phyloP scores from a whole-genome alignment of 2,797 vertebrate species.

The Rhyacichthys aspro region DNA sequence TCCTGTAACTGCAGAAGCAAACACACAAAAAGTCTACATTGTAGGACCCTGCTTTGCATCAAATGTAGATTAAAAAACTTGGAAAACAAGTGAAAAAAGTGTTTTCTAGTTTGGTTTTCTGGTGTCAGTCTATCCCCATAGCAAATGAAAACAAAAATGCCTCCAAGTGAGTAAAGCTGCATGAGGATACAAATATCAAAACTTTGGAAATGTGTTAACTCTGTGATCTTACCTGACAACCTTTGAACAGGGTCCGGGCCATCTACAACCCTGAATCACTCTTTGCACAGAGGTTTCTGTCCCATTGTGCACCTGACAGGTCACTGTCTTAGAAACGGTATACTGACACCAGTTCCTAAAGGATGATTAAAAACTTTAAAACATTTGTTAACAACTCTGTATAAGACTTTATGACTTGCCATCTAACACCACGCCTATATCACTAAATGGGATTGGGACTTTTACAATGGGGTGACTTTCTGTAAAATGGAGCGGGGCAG shows the following conservation, averaged over 20 bases:
- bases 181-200: neutral
- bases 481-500: neutral
- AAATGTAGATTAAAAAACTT: too few relatives aligned
- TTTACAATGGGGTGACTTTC: neutral
- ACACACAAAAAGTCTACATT: neutral
- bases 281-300: conserved; percentile 91
- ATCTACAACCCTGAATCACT: conserved; percentile 93
- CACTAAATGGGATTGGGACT: neutral
- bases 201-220: neutral
- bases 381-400: too few relatives aligned
- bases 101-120: too few relatives aligned
- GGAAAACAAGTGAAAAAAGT: too few relatives aligned
- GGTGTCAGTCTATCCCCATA: too few relatives aligned
- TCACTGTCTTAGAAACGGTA: conserved; percentile 88
- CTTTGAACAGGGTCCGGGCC: conserved; percentile 94
- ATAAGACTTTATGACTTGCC: too few relatives aligned
- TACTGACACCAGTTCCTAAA: conserved; percentile 96
- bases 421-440: neutral
- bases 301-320: conserved; percentile 95
- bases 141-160: neutral
- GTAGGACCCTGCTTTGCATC: too few relatives aligned
- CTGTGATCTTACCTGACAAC: conserved; percentile 87
- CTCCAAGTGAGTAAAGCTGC: neutral
- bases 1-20: conserved; percentile 89
- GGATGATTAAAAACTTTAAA: neutral